Evolutionary conservation across 1,140 invertebrate genomes (phyloP).

Genomic region (Mamestra configurata): DNA sequence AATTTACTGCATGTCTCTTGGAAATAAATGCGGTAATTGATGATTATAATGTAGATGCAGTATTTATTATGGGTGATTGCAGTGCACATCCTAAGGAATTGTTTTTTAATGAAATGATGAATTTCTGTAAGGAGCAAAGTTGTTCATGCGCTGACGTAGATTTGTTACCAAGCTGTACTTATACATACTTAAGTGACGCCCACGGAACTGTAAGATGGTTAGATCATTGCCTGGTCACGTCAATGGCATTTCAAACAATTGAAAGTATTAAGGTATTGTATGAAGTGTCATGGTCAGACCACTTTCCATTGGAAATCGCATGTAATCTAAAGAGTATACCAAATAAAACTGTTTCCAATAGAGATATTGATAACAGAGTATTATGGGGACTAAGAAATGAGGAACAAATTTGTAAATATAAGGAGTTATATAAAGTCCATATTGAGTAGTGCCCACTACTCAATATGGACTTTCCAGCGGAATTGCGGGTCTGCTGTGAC

Average conservation of each 20-base stretch:
- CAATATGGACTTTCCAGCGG: not conserved
- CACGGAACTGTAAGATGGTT: too few relatives aligned
- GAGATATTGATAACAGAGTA: not conserved
- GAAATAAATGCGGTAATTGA: not conserved
- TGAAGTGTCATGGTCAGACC: not conserved
- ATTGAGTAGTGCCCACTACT: too few relatives aligned
- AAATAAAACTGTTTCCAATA: not conserved
- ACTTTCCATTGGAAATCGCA: not conserved
- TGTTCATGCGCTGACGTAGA: conserved; percentile 7
- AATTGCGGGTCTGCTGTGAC: not conserved
- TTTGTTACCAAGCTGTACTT: not conserved
- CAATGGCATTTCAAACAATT: conserved; percentile 9
- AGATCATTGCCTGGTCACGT: not conserved
- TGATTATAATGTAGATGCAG: too few relatives aligned
- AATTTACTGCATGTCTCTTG: too few relatives aligned
- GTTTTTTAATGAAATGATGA: not conserved
- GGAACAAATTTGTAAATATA: not conserved
- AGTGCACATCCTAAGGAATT: too few relatives aligned
- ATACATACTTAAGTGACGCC: not conserved
- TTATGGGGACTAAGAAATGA: not conserved
- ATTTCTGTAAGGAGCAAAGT: not conserved
- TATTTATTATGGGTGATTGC: too few relatives aligned
- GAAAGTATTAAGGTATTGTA: not conserved
- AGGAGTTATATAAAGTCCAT: not conserved
- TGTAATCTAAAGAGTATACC: not conserved